These are phyloP conservation scores for Myiozetetes cayanensis DNA, from an alignment of 2,113 vertebrate species.

Conservation along the genomic window DNA sequence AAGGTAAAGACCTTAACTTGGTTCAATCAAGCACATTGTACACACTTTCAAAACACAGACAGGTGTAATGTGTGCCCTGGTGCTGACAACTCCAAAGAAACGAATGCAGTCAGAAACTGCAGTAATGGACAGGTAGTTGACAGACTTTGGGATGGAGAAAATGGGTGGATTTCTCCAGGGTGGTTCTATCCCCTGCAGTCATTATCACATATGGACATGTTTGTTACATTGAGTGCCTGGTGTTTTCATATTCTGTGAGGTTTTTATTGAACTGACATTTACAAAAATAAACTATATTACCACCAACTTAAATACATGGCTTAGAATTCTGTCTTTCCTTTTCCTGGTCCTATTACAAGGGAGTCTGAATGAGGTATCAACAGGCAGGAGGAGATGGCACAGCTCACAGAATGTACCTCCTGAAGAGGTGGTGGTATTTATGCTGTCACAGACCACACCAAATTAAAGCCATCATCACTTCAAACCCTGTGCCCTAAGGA, in stretches of 20 bases:
- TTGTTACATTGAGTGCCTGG: background rate
- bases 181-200: background rate
- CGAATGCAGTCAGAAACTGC: background rate
- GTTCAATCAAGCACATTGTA: background rate
- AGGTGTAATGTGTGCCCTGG: background rate
- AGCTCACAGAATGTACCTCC: background rate
- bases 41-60: background rate
- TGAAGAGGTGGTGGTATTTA: constrained; percentile 10
- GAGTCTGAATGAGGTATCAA: background rate
- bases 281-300: background rate
- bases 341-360: background rate
- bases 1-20: background rate
- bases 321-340: background rate
- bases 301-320: background rate
- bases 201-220: background rate
- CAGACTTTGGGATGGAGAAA: background rate
- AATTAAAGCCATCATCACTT: constrained; percentile 26
- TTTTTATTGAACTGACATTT: background rate
- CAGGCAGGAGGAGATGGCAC: background rate
- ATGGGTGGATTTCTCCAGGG: background rate
- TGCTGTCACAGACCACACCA: constrained; percentile 2
- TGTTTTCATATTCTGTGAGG: background rate
- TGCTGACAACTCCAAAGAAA: background rate
- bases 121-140: background rate
- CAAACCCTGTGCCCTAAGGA: background rate